Percentiles rank a stretch among this genome's conserved stretches.
phyloP scores from a whole-genome alignment of 2,797 vertebrate species.

The Oreonectes daqikongensis region DNA sequence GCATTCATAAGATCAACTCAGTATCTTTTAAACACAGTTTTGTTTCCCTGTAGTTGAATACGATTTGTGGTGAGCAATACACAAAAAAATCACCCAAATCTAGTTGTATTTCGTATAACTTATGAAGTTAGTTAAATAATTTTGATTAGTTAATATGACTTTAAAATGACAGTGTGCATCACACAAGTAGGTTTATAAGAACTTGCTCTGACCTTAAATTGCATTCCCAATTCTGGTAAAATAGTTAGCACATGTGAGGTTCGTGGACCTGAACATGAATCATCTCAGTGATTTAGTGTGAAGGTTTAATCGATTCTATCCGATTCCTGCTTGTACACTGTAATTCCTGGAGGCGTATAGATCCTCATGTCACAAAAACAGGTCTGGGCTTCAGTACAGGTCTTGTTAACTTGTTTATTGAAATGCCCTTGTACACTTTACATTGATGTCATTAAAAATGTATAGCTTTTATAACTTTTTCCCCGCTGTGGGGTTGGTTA shows the following conservation, averaged over 20 bases:
- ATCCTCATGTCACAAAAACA: neutral
- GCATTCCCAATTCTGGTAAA: neutral
- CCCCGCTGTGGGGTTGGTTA: neutral
- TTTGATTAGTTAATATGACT: no score
- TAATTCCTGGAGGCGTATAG: constrained; percentile 1
- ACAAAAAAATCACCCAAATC: no score
- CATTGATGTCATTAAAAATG: constrained; percentile 5
- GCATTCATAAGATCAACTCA: neutral
- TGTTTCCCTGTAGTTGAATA: no score
- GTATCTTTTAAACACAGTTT: constrained; percentile 5
- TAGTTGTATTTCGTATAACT: no score
- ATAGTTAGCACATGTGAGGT: neutral
- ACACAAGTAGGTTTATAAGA: no score
- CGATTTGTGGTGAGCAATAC: no score
- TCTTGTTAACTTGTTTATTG: neutral
- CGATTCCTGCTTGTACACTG: constrained; percentile 21
- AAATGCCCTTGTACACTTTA: constrained; percentile 12
- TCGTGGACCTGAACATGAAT: neutral
- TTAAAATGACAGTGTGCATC: no score
- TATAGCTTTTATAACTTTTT: neutral
- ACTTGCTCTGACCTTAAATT: no score
- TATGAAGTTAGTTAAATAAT: no score
- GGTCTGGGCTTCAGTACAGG: neutral
- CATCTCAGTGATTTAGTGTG: constrained; percentile 9
- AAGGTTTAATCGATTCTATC: constrained; percentile 12